These are phyloP conservation scores for Cheilosia soror DNA, from an alignment of 2,888 invertebrate species.

Conservation along the genomic window DNA sequence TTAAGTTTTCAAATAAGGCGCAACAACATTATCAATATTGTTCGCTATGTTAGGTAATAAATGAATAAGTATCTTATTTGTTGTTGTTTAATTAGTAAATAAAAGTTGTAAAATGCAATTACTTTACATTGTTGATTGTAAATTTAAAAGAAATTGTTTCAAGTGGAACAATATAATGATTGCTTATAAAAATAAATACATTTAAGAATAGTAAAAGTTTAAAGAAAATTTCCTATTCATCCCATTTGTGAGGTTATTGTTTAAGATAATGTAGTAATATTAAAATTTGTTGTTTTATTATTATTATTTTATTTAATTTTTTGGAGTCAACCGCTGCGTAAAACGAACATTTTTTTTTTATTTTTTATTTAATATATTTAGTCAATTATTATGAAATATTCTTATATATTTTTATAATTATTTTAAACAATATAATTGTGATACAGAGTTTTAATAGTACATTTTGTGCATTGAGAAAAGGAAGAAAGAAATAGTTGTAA, in stretches of 20 bases:
- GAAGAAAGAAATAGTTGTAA: slow-evolving; percentile 29
- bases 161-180: slow-evolving; percentile 13
- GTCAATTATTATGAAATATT: slow-evolving; percentile 68
- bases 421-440: slow-evolving; percentile 74
- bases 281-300: slow-evolving; percentile 37
- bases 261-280: slow-evolving; percentile 25
- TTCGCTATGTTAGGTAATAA: slow-evolving; percentile 56
- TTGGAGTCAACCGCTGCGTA: slow-evolving; percentile 45
- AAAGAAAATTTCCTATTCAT: slow-evolving; percentile 35
- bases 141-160: slow-evolving; percentile 19
- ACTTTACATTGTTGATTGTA: slow-evolving; percentile 48
- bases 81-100: slow-evolving; percentile 70
- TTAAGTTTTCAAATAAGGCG: slow-evolving; percentile 38
- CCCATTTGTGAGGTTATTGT: slow-evolving; percentile 50
- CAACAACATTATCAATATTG: slow-evolving; percentile 55
- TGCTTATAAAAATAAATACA: slow-evolving; percentile 21
- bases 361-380: slow-evolving; percentile 61
- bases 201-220: slow-evolving; percentile 29
- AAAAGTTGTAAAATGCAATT: slow-evolving; percentile 56
- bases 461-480: slow-evolving; percentile 65
- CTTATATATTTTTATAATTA: slow-evolving; percentile 71
- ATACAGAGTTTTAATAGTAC: slow-evolving; percentile 73
- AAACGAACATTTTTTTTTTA: slow-evolving; percentile 26
- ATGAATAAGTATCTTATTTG: slow-evolving; percentile 66
- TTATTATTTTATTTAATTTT: slow-evolving; percentile 12